Evolutionary conservation across 1,140 invertebrate genomes (phyloP).

Genomic region (Philopotamus ludificatus): DNA sequence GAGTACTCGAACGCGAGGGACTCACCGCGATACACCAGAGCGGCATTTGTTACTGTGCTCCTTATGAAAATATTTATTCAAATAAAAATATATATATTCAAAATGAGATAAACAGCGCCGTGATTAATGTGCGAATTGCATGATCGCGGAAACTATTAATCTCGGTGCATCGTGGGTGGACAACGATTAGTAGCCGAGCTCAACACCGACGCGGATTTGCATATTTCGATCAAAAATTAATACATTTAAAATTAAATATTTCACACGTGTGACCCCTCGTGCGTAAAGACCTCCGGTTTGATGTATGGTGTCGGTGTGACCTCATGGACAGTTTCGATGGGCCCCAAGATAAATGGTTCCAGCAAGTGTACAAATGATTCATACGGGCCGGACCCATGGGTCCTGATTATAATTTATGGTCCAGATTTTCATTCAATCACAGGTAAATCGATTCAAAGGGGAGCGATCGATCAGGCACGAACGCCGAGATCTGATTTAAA

Average conservation of each 20-base stretch:
- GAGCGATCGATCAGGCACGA: slow-evolving; percentile 8
- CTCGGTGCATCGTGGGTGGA: too few species aligned
- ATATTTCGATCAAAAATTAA: not conserved
- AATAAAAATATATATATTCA: too few species aligned
- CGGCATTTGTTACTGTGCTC: too few species aligned
- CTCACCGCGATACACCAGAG: slow-evolving; percentile 6
- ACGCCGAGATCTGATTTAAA: slow-evolving; percentile 13
- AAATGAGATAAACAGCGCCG: not conserved
- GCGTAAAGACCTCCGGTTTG: slow-evolving; percentile 13
- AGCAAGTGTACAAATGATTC: slow-evolving; percentile 41
- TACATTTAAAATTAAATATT: not conserved
- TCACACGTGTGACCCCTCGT: not conserved
- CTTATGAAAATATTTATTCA: too few species aligned
- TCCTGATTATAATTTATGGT: slow-evolving; percentile 41
- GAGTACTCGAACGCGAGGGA: not conserved
- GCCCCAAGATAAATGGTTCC: slow-evolving; percentile 36
- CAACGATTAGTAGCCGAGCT: too few species aligned
- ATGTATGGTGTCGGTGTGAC: slow-evolving; percentile 37
- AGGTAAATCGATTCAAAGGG: slow-evolving; percentile 24
- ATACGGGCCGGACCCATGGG: slow-evolving; percentile 19
- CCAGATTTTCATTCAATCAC: slow-evolving; percentile 39
- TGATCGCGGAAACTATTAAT: not conserved
- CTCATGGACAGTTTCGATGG: slow-evolving; percentile 40
- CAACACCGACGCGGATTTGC: too few species aligned
- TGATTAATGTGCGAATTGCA: not conserved